Conservation (phyloP, 2,113 vertebrate species). For the Oxyura jamaicensis region DNA sequence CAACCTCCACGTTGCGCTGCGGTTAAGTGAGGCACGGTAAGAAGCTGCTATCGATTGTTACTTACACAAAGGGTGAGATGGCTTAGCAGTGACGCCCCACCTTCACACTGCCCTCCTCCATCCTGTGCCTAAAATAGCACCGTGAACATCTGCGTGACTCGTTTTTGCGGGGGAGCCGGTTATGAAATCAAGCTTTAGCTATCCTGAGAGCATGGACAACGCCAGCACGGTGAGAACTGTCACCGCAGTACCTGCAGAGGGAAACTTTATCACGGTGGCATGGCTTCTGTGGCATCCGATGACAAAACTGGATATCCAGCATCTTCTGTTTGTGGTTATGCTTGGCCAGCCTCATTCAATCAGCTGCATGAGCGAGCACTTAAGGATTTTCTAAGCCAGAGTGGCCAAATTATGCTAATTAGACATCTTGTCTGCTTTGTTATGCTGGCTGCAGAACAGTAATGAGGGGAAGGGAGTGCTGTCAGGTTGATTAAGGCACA, state of each 20-base stretch:
- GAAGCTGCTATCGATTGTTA: not conserved
- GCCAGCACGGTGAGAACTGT: not conserved
- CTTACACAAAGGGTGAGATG: not conserved
- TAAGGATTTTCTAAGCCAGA: not conserved
- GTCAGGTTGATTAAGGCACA: not conserved
- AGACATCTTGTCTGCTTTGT: conserved; percentile 30
- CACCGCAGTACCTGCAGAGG: not conserved
- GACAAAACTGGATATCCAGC: not conserved
- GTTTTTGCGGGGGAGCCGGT: not conserved
- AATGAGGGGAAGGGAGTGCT: conserved; percentile 29
- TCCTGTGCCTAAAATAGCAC: not conserved
- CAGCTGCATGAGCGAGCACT: conserved; percentile 46
- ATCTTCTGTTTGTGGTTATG: conserved; percentile 15
- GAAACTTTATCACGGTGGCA: fast-evolving
- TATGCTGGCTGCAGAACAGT: not conserved
- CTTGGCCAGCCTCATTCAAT: conserved; percentile 38
- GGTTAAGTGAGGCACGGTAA: not conserved
- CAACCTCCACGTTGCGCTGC: fast-evolving
- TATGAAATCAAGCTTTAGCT: not conserved
- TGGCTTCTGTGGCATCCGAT: not conserved
- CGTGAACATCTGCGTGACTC: not conserved
- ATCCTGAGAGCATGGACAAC: fast-evolving
- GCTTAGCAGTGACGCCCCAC: not conserved
- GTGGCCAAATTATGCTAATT: conserved; percentile 48
- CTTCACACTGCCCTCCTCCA: not conserved